phyloP scores from a whole-genome alignment of 2,113 vertebrate genomes.

The Narcine bancroftii region DNA sequence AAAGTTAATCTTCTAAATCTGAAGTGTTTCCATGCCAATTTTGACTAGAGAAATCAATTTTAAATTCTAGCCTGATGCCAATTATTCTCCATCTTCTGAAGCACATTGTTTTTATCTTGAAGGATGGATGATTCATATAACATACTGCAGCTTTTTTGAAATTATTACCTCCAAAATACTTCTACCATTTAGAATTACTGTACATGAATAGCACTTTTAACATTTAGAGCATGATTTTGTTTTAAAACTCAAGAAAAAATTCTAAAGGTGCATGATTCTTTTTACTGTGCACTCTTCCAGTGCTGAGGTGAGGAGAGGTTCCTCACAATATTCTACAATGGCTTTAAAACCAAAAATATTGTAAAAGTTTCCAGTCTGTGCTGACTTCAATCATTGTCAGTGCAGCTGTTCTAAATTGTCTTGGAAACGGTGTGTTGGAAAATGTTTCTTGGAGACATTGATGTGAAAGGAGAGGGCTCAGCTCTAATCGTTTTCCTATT shows the following conservation, averaged over 20 bases:
- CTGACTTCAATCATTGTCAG: background rate
- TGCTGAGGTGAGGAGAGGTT: background rate
- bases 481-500: no score
- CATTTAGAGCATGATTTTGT: background rate
- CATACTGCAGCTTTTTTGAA: background rate
- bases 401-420: no score
- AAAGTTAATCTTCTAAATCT: background rate
- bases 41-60: background rate
- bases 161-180: background rate
- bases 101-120: background rate
- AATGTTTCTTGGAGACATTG: background rate
- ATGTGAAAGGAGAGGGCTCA: background rate
- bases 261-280: no score
- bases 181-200: background rate
- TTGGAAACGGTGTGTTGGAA: background rate
- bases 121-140: background rate
- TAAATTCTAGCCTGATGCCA: background rate
- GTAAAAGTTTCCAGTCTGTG: background rate
- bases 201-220: background rate
- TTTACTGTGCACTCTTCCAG: background rate
- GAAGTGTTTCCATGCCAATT: constrained; percentile 8
- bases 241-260: no score
- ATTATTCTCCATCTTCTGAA: constrained; percentile 3
- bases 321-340: background rate
- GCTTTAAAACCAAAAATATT: background rate